These are phyloP conservation scores for Mustela nigripes DNA, from an alignment of 2,113 vertebrate genomes.

Conservation along the genomic window DNA sequence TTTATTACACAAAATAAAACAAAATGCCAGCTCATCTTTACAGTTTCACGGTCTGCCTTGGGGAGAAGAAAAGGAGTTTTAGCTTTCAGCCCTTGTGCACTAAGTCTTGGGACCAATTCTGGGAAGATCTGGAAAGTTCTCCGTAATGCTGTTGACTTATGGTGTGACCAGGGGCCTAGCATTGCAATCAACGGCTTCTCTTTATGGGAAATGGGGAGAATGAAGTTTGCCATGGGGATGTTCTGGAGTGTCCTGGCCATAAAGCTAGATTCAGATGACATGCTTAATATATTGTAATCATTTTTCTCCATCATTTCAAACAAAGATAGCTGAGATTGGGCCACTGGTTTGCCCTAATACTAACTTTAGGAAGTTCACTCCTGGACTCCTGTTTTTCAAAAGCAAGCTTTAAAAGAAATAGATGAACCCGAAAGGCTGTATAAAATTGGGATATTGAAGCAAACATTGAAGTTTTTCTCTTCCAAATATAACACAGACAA, in stretches of 20 bases:
- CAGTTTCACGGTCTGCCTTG: conserved; percentile 72
- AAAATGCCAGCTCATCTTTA: conserved; percentile 79
- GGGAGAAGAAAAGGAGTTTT: conserved; percentile 72
- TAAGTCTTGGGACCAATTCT: conserved; percentile 4
- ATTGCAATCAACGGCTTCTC: neutral
- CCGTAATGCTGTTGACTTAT: neutral
- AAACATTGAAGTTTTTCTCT: conserved; percentile 33
- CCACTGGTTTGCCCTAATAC: neutral
- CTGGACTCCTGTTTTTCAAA: conserved; percentile 5
- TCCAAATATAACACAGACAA: neutral
- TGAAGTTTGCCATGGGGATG: neutral
- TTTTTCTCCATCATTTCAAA: conserved; percentile 16
- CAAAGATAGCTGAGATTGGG: neutral
- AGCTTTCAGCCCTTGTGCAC: conserved; percentile 51
- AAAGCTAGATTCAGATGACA: neutral
- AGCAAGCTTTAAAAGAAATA: conserved; percentile 44
- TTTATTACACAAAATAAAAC: conserved; percentile 83
- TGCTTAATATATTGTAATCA: neutral
- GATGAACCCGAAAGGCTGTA: neutral
- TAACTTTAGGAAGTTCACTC: conserved; percentile 6
- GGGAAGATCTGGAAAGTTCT: conserved; percentile 62
- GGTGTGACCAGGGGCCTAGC: neutral
- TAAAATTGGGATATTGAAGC: neutral
- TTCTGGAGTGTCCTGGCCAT: neutral
- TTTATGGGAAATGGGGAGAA: conserved; percentile 24